These are phyloP conservation scores for Phania funesta DNA, from an alignment of 2,888 invertebrate genomes.

Conservation along the genomic window DNA sequence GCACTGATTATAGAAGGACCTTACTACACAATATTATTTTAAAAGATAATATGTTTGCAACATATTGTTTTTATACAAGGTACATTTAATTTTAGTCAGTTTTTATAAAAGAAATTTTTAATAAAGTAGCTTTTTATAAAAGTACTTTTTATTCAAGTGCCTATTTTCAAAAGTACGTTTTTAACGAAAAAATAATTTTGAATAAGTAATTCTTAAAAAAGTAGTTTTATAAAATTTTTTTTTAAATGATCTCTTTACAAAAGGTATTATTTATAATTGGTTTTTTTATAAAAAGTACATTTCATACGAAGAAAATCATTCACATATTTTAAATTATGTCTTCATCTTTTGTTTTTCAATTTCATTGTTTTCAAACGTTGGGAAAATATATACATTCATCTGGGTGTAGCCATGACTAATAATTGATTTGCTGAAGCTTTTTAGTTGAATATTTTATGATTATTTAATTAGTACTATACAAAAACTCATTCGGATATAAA, in stretches of 20 bases:
- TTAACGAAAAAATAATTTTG: too few species aligned
- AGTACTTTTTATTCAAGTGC: too few species aligned
- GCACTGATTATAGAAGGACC: too few species aligned
- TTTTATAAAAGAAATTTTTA: too few species aligned
- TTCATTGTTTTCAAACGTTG: background rate
- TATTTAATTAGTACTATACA: constrained; percentile 51
- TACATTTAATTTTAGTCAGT: too few species aligned
- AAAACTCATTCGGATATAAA: background rate
- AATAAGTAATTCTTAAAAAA: too few species aligned
- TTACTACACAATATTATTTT: too few species aligned
- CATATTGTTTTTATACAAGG: background rate
- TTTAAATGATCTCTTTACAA: background rate
- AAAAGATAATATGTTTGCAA: too few species aligned
- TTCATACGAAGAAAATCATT: background rate
- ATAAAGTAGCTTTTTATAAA: background rate
- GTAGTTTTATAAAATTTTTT: background rate
- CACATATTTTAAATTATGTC: background rate
- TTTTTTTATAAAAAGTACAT: background rate
- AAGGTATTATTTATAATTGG: background rate
- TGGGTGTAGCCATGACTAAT: constrained; percentile 21
- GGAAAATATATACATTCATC: background rate
- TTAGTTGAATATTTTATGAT: constrained; percentile 41
- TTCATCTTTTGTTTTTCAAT: background rate
- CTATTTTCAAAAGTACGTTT: too few species aligned
- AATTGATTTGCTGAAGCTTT: constrained; percentile 50